Evolutionary conservation across 2,888 invertebrate genomes (phyloP), one percentile per base, ranked within the genome.

Genomic region (Ctenicera cuprea): DNA sequence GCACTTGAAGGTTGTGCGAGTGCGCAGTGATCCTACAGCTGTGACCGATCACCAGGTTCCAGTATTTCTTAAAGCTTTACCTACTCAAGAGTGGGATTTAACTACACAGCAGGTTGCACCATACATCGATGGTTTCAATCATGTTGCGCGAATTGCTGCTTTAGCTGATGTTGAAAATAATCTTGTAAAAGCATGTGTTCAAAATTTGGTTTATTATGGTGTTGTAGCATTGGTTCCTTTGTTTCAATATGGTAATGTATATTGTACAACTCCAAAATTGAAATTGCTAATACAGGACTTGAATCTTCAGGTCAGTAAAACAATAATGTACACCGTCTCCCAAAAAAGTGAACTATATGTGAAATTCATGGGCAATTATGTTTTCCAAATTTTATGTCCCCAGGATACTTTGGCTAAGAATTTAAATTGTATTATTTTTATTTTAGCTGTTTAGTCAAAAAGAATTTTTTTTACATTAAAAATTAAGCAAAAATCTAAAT

Each of bases 81-180:
- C 86, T 1, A 81, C 83, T 20, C 83, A 94, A 45, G 93, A 95
- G 74, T 97, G 97, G 97, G 98, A 98, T 85, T 90, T 98, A 37
- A 97, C 97, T 0, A 97, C 98, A 0, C 94, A 96, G 85, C 97
- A 97, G 91, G 95, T 95, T 50, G 77, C 89, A 26, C 95, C 96
- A 0, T 94, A 94, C 83, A 95, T 98, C 62, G 95, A 98, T 86
- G 97, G 98, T 0, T 95, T 95, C 83, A 96, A 97, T 87, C 97
- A 98, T 86, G 92, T 98, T 3, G 92, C 95, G 0, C 94, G 95
- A 82, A 97, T 98, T 76, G 95, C 97, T 0, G 91, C 93, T 0
- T 94, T 96, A 82, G 94, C 97, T 0, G 96, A 97, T 83, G 97
- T 98, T 0, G 97, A 98, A 85, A 95, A 95, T 78, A 95, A 96